phyloP scores from a whole-genome alignment of 1,140 invertebrate species.

The Eurosta solidaginis region DNA sequence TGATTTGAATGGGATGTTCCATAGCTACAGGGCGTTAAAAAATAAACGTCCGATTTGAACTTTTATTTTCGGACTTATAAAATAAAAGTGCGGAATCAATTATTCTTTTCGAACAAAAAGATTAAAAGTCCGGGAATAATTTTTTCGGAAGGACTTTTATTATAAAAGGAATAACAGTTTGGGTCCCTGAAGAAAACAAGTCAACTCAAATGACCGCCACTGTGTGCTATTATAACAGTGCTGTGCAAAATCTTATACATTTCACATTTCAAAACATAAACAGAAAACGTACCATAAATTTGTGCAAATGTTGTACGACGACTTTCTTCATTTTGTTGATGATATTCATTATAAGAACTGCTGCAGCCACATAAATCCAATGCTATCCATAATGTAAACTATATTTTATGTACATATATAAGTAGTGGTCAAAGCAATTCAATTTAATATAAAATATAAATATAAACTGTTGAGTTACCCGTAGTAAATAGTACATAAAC shows the following conservation, averaged over 20 bases:
- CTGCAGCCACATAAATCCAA: constrained; percentile 32
- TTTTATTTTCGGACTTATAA: too few species aligned
- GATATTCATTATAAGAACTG: background rate
- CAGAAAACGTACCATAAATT: background rate
- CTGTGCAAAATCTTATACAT: background rate
- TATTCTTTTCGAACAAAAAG: too few species aligned
- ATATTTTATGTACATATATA: background rate
- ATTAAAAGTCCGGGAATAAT: too few species aligned
- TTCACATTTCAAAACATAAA: background rate
- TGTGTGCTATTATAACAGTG: background rate
- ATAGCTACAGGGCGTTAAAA: too few species aligned
- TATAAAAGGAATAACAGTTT: too few species aligned
- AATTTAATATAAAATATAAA: background rate
- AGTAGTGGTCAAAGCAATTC: background rate
- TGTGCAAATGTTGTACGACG: constrained; percentile 11
- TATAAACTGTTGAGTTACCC: constrained; percentile 37
- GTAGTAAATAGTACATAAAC: constrained; percentile 40
- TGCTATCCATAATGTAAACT: constrained; percentile 43
- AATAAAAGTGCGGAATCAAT: too few species aligned
- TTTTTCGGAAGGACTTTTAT: too few species aligned
- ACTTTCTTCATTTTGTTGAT: background rate
- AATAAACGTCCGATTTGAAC: too few species aligned
- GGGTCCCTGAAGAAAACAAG: background rate
- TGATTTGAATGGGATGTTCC: too few species aligned
- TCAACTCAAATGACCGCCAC: background rate